phyloP scores from a whole-genome alignment of 2,113 vertebrate species.

The Tachysurus vachellii region DNA sequence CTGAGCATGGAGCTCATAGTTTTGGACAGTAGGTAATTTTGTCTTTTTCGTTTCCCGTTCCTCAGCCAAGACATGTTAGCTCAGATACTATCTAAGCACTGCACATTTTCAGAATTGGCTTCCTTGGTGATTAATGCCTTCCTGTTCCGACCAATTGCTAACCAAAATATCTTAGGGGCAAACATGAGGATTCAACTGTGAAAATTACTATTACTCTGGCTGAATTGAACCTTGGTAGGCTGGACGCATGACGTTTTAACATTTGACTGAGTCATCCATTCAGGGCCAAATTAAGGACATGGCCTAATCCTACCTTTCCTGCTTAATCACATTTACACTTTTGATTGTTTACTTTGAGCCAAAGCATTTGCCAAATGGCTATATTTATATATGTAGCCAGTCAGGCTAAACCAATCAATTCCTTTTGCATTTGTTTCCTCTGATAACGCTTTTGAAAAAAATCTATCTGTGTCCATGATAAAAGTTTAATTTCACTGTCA shows the following conservation, averaged over 20 bases:
- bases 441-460: background rate
- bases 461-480: background rate
- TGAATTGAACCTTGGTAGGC: background rate
- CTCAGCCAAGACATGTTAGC: constrained; percentile 26
- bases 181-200: background rate
- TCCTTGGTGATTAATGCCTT: constrained; percentile 32
- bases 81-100: constrained; percentile 28
- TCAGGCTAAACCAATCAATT: background rate
- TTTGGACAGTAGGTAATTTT: constrained; percentile 19
- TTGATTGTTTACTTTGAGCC: background rate
- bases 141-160: background rate
- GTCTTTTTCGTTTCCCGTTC: constrained; percentile 31
- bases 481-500: background rate
- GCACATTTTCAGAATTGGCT: constrained; percentile 3
- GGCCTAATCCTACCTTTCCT: background rate
- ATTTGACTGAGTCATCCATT: background rate
- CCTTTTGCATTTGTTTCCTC: background rate
- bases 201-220: background rate
- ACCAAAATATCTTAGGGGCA: background rate
- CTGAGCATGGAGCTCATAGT: constrained; percentile 33
- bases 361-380: background rate
- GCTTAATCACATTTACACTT: background rate
- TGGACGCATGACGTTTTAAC: background rate
- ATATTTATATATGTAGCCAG: background rate
- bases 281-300: background rate